These are phyloP conservation scores for Reinhardtius hippoglossoides DNA, from an alignment of 2,113 vertebrate genomes.

Conservation along the genomic window DNA sequence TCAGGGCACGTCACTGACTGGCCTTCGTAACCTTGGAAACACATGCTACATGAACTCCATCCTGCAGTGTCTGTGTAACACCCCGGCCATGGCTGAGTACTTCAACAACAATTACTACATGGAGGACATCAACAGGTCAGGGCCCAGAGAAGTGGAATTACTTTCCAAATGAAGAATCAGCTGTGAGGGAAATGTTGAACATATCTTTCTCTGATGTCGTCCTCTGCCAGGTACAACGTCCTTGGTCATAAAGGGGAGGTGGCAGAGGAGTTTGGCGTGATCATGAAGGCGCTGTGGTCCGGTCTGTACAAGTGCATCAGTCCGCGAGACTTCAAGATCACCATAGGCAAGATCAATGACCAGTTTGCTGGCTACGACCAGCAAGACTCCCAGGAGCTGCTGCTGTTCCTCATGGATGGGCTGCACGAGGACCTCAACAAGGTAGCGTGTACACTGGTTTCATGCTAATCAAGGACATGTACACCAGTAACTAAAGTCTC, in stretches of 20 bases:
- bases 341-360: constrained; percentile 96
- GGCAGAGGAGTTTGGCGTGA: constrained; percentile 96
- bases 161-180: neutral
- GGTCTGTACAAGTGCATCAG: constrained; percentile 95
- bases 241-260: constrained; percentile 98
- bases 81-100: constrained; percentile 91
- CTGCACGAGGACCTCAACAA: constrained; percentile 98
- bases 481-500: constrained; percentile 1
- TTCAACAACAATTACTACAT: constrained; percentile 94
- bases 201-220: neutral
- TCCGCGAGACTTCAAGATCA: constrained; percentile 95
- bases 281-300: constrained; percentile 97
- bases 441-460: constrained; percentile 78
- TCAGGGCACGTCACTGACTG: constrained; percentile 90
- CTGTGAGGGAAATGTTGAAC: neutral
- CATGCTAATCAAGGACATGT: neutral
- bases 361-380: constrained; percentile 94
- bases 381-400: constrained; percentile 97
- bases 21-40: constrained; percentile 96
- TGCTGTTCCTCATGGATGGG: constrained; percentile 98
- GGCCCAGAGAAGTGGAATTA: neutral
- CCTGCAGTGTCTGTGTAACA: constrained; percentile 97
- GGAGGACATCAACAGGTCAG: constrained; percentile 96
- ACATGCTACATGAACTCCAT: constrained; percentile 99
- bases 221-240: constrained; percentile 88